Evolutionary conservation across 1,140 invertebrate species (phyloP), one percentile per base, ranked within the genome.

Genomic region (Phymorhynchus buccinoides): DNA sequence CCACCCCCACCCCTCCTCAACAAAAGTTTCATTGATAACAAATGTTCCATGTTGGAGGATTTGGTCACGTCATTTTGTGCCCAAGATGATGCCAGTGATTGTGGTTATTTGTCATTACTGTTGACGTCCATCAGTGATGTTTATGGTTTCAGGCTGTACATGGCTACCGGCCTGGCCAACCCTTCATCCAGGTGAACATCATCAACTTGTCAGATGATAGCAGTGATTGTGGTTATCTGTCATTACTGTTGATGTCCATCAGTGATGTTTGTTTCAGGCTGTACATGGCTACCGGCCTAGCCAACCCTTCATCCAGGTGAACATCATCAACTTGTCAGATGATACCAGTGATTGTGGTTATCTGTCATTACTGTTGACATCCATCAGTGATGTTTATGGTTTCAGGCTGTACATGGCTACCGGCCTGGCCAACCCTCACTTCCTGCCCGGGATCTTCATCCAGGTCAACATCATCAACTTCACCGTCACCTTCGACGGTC

Each of bases 241-340:
- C n/a, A n/a, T n/a, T n/a, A n/a, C 4, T 68, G 7, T 7, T 68
- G 66, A 68, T 32, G 7, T 68, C 32, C n/a, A 7, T 27, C 66
- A 12, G 22, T 68, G 66, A 27, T 68, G 66, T 4, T n/a, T 68
- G 66, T 73, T 85, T 16, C 92, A 96, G 90, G 94, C 86, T 93
- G 83, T 93, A 93, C 79, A 85, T 93, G 89, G 89, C 90, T 32
- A 92, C 92, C 18, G 90, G 90, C 0, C 88, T 93, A 88, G 88
- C 89, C 73, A 93, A 93, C 85, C 93, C 93, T 92, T 90, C 82
- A 93, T 92, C 77, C 89, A 92, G 77, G 90, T 92, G 68, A 92
- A 91, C 80, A 90, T 93, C 77, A 93, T 94, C 89, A 94, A 94
- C 89, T 94, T 94, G n/a, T n/a, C n/a, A n/a, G n/a, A n/a, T n/a